Conservation (phyloP, 2,113 vertebrate genomes). For the Campylomormyrus numenius region DNA sequence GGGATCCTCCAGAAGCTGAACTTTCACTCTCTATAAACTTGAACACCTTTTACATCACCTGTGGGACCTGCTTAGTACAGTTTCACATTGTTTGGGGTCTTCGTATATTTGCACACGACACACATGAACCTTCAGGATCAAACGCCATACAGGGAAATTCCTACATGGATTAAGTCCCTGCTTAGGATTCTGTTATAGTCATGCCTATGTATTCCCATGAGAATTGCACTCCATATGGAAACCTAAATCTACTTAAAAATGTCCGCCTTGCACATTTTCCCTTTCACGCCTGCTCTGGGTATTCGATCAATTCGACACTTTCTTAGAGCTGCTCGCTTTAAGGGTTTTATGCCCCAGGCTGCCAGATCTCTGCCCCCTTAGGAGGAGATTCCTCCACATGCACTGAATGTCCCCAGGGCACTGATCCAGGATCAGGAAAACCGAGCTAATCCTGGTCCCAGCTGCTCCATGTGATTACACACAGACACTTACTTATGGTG, state of each 20-base stretch:
- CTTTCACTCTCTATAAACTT: not conserved
- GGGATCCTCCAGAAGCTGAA: not conserved
- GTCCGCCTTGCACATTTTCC: not conserved
- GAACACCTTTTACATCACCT: not conserved
- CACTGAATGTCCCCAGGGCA: not conserved
- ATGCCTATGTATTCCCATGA: not conserved
- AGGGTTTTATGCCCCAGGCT: not conserved
- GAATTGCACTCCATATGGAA: not conserved
- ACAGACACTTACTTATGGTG: not conserved
- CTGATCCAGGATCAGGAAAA: not conserved
- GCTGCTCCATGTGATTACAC: not conserved
- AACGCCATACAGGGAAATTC: not conserved
- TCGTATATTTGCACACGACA: not conserved
- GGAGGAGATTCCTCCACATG: not conserved
- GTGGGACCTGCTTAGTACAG: not conserved
- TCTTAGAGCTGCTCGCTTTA: not conserved
- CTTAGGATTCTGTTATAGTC: not conserved
- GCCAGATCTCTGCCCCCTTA: not conserved
- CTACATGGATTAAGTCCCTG: not conserved
- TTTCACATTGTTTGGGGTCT: not conserved
- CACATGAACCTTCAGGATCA: not conserved
- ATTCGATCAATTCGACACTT: not conserved
- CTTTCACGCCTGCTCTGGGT: not conserved
- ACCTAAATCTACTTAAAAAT: constrained; percentile 8
- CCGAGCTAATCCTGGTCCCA: not conserved